Base-by-base conservation (phyloP, 2,113 vertebrate species). In the Campylorhamphus procurvoides region DNA sequence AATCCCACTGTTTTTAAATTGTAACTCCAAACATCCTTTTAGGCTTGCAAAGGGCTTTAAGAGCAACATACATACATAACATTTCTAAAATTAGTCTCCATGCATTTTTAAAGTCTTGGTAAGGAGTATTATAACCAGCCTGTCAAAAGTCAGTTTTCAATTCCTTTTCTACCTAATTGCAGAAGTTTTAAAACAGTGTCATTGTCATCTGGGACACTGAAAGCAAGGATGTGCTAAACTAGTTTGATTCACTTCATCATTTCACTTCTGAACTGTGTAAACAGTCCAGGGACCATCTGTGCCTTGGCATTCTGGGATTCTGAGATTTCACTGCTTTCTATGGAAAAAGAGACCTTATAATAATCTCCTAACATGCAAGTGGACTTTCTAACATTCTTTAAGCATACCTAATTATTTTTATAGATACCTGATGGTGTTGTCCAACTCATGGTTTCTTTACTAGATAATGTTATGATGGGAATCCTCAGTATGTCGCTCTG, bases 1-100 rank as follows among this genome's bases (percentile, higher is more conserved):
- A 98, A 98, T 98, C 98, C 97, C 97, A 94, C 92, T 98, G 97
- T 98, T 98, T 98, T 96, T 63, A 98, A 98, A 97, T 64, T 91
- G 62, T 96, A 98, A 97, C 94, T 98, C 93, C 95, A 98, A 98
- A 98, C 97, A 98, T 98, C 97, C 97, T 98, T 97, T 97, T 86
- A 97, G 95, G 64, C 84, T 98, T 95, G 64, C 67, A 96, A 87
- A 97, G 67, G 78, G 89, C 89, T 97, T 93, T 96, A 96, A 97
- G 87, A 1, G 5, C 66, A 97, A 89, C 62, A 91, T 92, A 95
- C 76, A 95, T 56, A 87, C 75, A 87, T 56, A 95, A 68, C 44
- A 71, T 93, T 97, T 97, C 93, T 89, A 94, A 95, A 96, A 83
- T 88, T 89, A 87, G 58, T 91, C 63, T 75, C 56, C 55, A 59